Base-by-base conservation (phyloP, 2,888 invertebrate genomes). In the Teleogryllus oceanicus region DNA sequence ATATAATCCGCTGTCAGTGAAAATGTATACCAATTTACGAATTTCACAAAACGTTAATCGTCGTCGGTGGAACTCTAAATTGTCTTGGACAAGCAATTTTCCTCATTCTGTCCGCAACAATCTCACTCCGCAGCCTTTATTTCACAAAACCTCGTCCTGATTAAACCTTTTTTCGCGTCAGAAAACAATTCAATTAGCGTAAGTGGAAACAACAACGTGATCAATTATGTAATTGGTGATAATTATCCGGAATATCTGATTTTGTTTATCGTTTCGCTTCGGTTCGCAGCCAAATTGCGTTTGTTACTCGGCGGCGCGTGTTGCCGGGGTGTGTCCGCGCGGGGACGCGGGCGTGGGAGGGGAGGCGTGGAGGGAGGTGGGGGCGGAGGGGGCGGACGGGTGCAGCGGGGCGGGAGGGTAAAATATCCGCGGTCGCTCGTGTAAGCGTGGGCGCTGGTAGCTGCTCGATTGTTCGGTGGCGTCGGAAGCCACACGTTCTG, bases 201-300 rank as follows among this genome's bases (percentile, higher is more conserved):
- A 62, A 62, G 62, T 62, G 62, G 62, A 62, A 62, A n/a, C 62
- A 62, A n/a, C 62, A 62, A 62, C 62, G 62, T 62, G 62, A 62
- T 62, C 62, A 62, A 62, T 62, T 18, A 62, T 62, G 62, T 62
- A 62, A 62, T 62, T 62, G 62, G 62, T 62, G 62, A 62, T 62
- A 62, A 62, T 62, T 62, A 62, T 62, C 62, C 16, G 62, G 62
- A 62, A 62, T 62, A 62, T 62, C 62, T 62, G 62, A 62, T 62
- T 62, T 62, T 62, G 62, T 62, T 62, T 62, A 62, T 62, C 62
- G 62, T 62, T 62, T 62, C 62, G 62, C 62, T 62, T 62, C 62
- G 62, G 62, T 13, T 4, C 62, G 62, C 62, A 10, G n/a, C 16
- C n/a, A 62, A 62, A 62, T 62, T 62, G 62, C 62, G n/a, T 62